Evolutionary conservation across 37 sponge, comb jelly and placozoan genomes (phyloP).

Genomic region (Haliclona indistincta): DNA sequence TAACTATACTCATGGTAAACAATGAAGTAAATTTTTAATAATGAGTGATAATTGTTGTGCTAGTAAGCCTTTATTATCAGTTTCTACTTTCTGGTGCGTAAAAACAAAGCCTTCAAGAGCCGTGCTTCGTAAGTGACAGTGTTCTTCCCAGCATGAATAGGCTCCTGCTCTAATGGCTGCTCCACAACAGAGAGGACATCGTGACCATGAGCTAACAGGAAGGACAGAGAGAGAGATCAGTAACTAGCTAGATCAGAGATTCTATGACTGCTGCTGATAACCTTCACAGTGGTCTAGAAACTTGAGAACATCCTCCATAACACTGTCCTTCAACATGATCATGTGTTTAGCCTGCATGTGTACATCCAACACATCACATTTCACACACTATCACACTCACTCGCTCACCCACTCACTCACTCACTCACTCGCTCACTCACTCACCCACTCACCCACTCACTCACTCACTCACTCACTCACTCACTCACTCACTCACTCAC

Average conservation of each 20-base stretch:
- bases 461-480: no score
- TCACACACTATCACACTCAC: neutral
- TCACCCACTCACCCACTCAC: no score
- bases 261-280: no score
- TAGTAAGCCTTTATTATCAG: no score
- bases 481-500: no score
- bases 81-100: conserved; percentile 50
- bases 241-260: no score
- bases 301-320: conserved; percentile 82
- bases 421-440: no score
- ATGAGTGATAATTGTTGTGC: no score
- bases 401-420: no score
- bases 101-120: conserved; percentile 86
- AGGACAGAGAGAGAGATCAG: no score
- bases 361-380: conserved; percentile 17
- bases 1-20: neutral
- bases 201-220: conserved; percentile 66
- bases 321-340: conserved; percentile 90
- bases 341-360: conserved; percentile 90
- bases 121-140: conserved; percentile 96
- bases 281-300: conserved; percentile 97
- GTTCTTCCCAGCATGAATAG: conserved; percentile 81
- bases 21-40: no score
- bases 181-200: conserved; percentile 69
- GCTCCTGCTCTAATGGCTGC: conserved; percentile 76